These are phyloP conservation scores for Callosobruchus maculatus DNA, from an alignment of 2,888 invertebrate species.

Conservation along the genomic window DNA sequence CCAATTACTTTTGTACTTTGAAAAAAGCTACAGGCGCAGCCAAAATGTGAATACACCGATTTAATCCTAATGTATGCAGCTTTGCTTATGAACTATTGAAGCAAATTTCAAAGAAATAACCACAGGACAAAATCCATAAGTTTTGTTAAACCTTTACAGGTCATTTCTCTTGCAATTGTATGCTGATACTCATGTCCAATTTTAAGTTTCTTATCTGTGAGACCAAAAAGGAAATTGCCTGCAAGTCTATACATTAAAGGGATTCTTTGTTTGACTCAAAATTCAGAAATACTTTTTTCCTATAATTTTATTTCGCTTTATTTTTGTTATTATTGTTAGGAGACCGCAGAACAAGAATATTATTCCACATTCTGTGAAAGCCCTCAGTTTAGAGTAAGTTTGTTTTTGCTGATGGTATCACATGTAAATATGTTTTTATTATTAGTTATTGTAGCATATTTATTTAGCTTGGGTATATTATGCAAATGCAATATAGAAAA, in stretches of 20 bases:
- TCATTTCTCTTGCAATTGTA: no score
- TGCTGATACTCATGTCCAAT: no score
- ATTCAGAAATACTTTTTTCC: not conserved
- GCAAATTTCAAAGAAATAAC: no score
- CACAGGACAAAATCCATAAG: no score
- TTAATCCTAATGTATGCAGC: no score
- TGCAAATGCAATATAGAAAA: not conserved
- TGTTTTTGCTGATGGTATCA: not conserved
- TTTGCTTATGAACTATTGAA: no score
- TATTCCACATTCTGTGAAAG: slow-evolving; percentile 45
- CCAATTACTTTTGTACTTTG: no score
- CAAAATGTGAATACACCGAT: no score
- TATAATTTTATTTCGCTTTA: slow-evolving; percentile 17
- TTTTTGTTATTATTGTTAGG: slow-evolving; percentile 30
- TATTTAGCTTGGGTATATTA: not conserved
- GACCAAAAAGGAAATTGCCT: no score
- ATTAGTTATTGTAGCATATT: not conserved
- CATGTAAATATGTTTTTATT: not conserved
- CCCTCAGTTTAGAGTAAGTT: slow-evolving; percentile 35
- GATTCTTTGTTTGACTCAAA: not conserved
- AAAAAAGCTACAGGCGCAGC: no score
- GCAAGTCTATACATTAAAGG: not conserved
- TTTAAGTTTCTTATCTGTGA: no score
- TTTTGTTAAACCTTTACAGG: no score
- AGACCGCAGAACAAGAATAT: slow-evolving; percentile 44